Evolutionary conservation across 2,113 vertebrate species (phyloP).

Genomic region (Triplophysa rosa): DNA sequence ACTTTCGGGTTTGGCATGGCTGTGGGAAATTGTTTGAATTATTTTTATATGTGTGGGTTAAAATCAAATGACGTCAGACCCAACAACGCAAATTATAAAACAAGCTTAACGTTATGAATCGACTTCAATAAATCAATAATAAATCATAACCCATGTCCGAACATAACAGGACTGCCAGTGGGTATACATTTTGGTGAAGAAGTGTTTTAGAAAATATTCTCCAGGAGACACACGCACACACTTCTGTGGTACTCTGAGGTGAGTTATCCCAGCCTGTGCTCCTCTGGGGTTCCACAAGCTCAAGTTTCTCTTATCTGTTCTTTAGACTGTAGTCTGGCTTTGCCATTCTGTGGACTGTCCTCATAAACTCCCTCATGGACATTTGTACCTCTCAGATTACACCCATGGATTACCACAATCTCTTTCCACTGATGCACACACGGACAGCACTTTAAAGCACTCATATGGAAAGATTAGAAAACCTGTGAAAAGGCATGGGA

Average conservation of each 20-base stretch:
- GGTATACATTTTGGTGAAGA: constrained; percentile 14
- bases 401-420: constrained; percentile 75
- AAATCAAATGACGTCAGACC: too few relatives aligned
- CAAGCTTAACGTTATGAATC: too few relatives aligned
- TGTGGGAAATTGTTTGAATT: not conserved
- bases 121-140: too few relatives aligned
- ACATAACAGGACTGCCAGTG: not conserved
- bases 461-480: constrained; percentile 42
- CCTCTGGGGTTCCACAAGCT: constrained; percentile 25
- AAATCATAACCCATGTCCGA: not conserved
- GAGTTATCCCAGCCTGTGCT: constrained; percentile 26
- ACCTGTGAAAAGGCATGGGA: constrained; percentile 31
- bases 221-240: not conserved
- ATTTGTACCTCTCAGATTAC: constrained; percentile 73
- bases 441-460: constrained; percentile 42
- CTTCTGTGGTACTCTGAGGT: not conserved
- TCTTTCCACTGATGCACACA: constrained; percentile 63
- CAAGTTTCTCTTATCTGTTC: constrained; percentile 42
- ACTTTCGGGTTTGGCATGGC: not conserved
- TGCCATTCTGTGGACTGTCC: constrained; percentile 22
- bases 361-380: constrained; percentile 65
- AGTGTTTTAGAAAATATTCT: not conserved
- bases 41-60: too few relatives aligned
- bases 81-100: too few relatives aligned
- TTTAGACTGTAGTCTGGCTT: constrained; percentile 37